Percentiles rank a stretch among this genome's conserved stretches.
These are phyloP conservation scores for Grammomys surdaster DNA, from an alignment of 2,113 vertebrate species.

Conservation along the genomic window DNA sequence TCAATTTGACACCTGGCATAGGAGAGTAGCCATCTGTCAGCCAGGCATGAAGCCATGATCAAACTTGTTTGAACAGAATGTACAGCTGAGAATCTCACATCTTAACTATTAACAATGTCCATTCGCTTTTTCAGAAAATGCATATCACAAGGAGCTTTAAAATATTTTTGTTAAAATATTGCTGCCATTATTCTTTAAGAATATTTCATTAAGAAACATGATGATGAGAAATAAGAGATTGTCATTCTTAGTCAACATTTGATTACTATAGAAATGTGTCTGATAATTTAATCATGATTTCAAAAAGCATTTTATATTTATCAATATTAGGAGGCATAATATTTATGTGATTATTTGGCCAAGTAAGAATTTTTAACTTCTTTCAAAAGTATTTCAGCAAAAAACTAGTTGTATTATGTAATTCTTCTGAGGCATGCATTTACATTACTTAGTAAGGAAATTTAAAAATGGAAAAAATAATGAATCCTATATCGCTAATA, in stretches of 20 bases:
- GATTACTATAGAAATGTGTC: constrained; percentile 38
- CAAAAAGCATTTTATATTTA: not conserved
- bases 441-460: not conserved
- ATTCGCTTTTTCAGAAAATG: not conserved
- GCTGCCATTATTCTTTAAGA: not conserved
- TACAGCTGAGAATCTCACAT: not conserved
- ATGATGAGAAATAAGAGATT: constrained; percentile 6
- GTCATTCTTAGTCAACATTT: constrained; percentile 10
- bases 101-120: not conserved
- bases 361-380: not conserved
- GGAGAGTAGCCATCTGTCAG: not conserved
- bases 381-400: constrained; percentile 11
- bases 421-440: constrained; percentile 6
- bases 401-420: not conserved
- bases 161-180: not conserved
- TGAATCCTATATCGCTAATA: not conserved
- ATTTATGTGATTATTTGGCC: constrained; percentile 2
- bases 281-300: constrained; percentile 6
- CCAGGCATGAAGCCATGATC: not conserved
- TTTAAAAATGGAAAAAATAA: constrained; percentile 21
- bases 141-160: not conserved
- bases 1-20: not conserved
- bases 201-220: not conserved
- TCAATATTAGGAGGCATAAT: not conserved
- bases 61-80: not conserved